These are phyloP conservation scores for Saccostrea cuccullata DNA, from an alignment of 1,140 invertebrate species.

Conservation along the genomic window DNA sequence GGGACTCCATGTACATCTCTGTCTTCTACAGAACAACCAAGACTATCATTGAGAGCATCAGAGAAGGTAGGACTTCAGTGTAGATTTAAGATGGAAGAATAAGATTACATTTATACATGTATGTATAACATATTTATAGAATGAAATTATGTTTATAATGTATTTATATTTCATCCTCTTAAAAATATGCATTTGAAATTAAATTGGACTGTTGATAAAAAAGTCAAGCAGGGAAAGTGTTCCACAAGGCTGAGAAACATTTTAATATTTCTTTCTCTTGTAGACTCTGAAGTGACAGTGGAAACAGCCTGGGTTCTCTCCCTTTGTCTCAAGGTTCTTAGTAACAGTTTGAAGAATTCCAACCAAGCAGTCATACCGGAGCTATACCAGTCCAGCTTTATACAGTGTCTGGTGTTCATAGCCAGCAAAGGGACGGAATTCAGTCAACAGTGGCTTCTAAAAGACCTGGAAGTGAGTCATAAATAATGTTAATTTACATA, in stretches of 20 bases:
- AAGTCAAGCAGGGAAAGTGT: too few species aligned
- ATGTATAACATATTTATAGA: too few species aligned
- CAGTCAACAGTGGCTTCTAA: slow-evolving; percentile 76
- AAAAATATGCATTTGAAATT: too few species aligned
- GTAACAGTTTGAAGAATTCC: slow-evolving; percentile 66
- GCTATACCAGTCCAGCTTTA: slow-evolving; percentile 70
- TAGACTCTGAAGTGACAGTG: slow-evolving; percentile 68
- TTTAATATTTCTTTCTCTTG: slow-evolving; percentile 32
- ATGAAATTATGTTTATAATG: too few species aligned
- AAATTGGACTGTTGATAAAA: too few species aligned
- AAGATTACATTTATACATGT: too few species aligned
- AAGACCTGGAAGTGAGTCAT: slow-evolving; percentile 75
- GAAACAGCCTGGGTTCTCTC: slow-evolving; percentile 76
- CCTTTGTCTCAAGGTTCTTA: slow-evolving; percentile 73
- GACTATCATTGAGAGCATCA: slow-evolving; percentile 66
- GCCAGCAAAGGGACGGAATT: slow-evolving; percentile 76
- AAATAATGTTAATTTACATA: not conserved
- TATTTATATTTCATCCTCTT: too few species aligned
- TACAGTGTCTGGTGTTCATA: slow-evolving; percentile 75
- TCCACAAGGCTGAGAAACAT: too few species aligned
- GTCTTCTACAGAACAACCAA: slow-evolving; percentile 73
- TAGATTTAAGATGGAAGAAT: not conserved
- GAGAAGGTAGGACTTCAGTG: slow-evolving; percentile 53
- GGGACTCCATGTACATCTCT: slow-evolving; percentile 67
- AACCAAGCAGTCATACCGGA: slow-evolving; percentile 55